Percentiles rank a stretch among this genome's conserved stretches.
Evolutionary conservation across 2,797 vertebrate species (phyloP).

Genomic region (Chelon auratus): DNA sequence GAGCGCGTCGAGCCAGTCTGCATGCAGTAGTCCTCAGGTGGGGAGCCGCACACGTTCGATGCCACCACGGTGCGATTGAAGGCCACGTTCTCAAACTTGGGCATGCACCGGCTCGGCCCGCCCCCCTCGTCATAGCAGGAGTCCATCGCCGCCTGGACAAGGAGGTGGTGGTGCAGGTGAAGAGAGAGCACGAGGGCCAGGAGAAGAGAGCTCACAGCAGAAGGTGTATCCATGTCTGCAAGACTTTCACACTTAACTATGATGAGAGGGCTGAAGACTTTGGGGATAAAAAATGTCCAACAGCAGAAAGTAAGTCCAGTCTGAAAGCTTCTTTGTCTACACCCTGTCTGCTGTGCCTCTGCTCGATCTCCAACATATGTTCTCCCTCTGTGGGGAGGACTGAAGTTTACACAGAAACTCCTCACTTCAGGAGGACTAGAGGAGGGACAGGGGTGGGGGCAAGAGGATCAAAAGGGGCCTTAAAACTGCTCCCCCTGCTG

Average conservation of each 20-base stretch:
- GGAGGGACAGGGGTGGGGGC: constrained; percentile 64
- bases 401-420: constrained; percentile 73
- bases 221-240: constrained; percentile 71
- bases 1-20: constrained; percentile 88
- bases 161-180: constrained; percentile 53
- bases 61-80: constrained; percentile 84
- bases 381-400: constrained; percentile 71
- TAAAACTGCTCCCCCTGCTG: constrained; percentile 74
- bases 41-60: constrained; percentile 89
- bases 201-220: constrained; percentile 55
- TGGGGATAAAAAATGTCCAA: constrained; percentile 44
- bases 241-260: constrained; percentile 30
- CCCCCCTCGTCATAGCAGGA: constrained; percentile 86
- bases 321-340: constrained; percentile 42
- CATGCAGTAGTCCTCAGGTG: constrained; percentile 92
- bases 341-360: constrained; percentile 37
- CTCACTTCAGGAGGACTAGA: constrained; percentile 66
- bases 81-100: constrained; percentile 91
- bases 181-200: constrained; percentile 44
- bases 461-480: constrained; percentile 9
- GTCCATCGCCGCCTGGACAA: constrained; percentile 79
- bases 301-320: constrained; percentile 31
- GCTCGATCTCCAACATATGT: constrained; percentile 75
- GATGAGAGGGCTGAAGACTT: constrained; percentile 20
- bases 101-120: constrained; percentile 87